Evolutionary conservation across 2,113 vertebrate genomes (phyloP).

Genomic region (Archocentrus centrarchus): DNA sequence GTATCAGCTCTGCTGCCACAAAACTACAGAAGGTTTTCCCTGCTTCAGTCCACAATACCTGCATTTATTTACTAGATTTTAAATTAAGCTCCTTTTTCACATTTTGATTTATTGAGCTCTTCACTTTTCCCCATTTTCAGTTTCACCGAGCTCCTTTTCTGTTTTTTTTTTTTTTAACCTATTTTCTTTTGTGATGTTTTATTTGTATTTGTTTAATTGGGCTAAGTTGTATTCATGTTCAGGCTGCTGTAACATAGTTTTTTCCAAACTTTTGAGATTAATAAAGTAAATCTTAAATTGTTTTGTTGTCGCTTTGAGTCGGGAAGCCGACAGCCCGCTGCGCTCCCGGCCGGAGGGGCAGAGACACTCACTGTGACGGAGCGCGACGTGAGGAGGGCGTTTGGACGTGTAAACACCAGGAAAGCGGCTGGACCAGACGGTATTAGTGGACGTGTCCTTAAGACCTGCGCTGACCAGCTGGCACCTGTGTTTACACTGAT

Average conservation of each 20-base stretch:
- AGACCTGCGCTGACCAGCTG: no score
- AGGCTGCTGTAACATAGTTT: neutral
- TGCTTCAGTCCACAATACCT: neutral
- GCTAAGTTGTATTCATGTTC: neutral
- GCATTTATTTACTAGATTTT: neutral
- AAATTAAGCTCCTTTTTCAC: neutral
- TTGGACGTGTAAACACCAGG: no score
- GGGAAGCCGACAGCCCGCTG: no score
- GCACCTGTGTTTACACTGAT: no score
- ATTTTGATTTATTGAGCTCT: neutral
- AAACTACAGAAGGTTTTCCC: neutral
- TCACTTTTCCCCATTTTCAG: neutral
- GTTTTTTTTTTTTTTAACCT: neutral
- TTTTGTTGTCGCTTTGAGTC: neutral
- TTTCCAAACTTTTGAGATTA: neutral
- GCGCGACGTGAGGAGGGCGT: no score
- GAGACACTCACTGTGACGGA: no score
- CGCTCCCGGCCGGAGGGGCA: no score
- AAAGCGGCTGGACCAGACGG: no score
- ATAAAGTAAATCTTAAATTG: neutral
- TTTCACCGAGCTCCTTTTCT: neutral
- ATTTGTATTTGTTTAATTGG: neutral
- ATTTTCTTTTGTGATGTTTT: neutral
- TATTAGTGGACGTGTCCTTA: no score
- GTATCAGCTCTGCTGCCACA: neutral